phyloP scores from a whole-genome alignment of 2,113 vertebrate genomes.

The Heterocephalus glaber region DNA sequence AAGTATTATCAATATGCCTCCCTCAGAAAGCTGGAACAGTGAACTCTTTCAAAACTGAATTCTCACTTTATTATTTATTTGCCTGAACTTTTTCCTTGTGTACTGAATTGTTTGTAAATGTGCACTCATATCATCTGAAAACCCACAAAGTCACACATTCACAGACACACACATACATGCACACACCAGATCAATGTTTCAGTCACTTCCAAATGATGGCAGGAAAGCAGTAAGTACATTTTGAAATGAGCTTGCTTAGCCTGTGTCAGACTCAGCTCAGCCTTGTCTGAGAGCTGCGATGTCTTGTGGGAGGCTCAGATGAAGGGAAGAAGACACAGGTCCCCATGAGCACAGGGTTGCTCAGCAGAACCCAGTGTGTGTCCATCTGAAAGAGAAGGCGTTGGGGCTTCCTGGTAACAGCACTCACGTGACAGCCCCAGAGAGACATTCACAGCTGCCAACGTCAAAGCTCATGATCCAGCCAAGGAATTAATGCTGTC shows the following conservation, averaged over 20 bases:
- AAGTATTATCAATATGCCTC: not conserved
- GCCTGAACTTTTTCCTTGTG: not conserved
- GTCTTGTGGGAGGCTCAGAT: not conserved
- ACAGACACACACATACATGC: not conserved
- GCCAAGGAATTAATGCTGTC: slow-evolving; percentile 37
- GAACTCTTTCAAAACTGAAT: not conserved
- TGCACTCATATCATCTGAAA: not conserved
- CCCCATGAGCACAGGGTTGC: not conserved
- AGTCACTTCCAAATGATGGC: not conserved
- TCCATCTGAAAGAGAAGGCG: not conserved
- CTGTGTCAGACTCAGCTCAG: not conserved
- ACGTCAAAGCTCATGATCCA: not conserved
- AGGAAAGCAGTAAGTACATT: not conserved
- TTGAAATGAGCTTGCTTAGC: not conserved
- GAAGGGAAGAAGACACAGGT: not conserved
- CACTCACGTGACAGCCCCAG: not conserved
- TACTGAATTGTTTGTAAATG: not conserved
- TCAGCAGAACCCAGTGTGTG: not conserved
- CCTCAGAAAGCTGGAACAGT: not conserved
- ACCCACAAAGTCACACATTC: not conserved
- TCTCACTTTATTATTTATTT: not conserved
- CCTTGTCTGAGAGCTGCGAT: not conserved
- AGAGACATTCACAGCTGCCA: slow-evolving; percentile 40
- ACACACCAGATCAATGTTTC: not conserved
- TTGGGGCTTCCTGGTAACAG: not conserved